Base-by-base conservation (phyloP, 1,140 invertebrate genomes). In the Drosophila simulans region DNA sequence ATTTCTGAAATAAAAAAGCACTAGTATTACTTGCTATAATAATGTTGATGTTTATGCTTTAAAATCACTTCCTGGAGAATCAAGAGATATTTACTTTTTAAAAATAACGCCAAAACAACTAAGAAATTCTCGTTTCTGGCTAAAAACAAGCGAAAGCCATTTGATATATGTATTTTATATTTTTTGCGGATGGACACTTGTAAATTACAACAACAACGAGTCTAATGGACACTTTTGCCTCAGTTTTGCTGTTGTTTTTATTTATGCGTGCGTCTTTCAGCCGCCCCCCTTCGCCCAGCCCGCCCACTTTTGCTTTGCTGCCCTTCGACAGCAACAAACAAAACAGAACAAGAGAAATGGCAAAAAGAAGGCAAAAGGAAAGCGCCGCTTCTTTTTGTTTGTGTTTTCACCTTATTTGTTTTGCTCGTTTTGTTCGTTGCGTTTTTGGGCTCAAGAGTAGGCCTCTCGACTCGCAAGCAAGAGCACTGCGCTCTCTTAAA, bases 391-490 rank as follows among this genome's bases (percentile, higher is more conserved):
- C 59, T 70, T 81, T 75, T 79, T 83, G 74, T 83, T 81, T 69
- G 52, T 66, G 40, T 65, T 86, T 82, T 82, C 81, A 74, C 52
- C 55, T 62, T 82, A 80, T 85, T 91, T 91, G 85, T 91, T 91
- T 91, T 91, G 90, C 85, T 91, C 90, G 79, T 84, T 91, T 91
- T 91, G 82, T 91, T 91, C 90, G 90, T 91, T 91, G 88, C 85
- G 84, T 90, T 86, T 89, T 78, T 52, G 35, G 37, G 35, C 63
- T 76, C 71, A 76, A 78, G 69, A 65, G 80, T 25, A 46, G 4
- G 15, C n/a, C 17, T 49, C 35, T 10, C 25, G 2, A 2, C 45
- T 40, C 25, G n/a, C 2, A 22, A 31, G 27, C 8, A 31, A 31
- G 31, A 31, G 31, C 31, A 31, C 8, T 7, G 0, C n/a, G 12